Conservation (phyloP, 1,140 invertebrate genomes). For the Drosophila takahashii region DNA sequence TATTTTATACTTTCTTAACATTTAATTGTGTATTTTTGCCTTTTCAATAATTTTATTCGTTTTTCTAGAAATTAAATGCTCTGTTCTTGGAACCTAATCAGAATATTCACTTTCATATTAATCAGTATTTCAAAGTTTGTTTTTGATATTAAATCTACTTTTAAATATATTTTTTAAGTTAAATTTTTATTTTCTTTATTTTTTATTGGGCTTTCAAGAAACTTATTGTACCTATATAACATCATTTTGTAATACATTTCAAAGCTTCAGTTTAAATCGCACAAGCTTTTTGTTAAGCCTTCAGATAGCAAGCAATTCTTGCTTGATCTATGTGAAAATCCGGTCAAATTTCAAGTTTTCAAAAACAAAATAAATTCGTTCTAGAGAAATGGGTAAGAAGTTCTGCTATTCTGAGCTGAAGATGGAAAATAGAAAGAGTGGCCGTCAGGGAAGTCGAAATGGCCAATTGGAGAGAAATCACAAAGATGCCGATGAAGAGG, state of each 20-base stretch:
- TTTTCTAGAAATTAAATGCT: no score
- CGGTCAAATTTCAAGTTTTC: conserved; percentile 15
- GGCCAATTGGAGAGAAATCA: background rate
- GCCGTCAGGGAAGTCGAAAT: background rate
- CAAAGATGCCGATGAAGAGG: background rate
- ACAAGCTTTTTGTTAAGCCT: background rate
- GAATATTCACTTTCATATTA: no score
- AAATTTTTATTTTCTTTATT: no score
- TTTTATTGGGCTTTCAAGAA: no score
- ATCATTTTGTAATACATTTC: no score
- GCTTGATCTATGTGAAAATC: background rate
- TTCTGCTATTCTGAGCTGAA: conserved; percentile 29
- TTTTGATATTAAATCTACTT: no score
- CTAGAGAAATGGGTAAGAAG: conserved; percentile 44
- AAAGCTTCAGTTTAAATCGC: background rate
- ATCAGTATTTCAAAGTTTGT: no score
- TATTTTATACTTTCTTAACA: no score
- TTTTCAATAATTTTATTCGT: no score
- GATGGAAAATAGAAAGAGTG: background rate
- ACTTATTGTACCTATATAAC: background rate
- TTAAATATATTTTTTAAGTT: no score
- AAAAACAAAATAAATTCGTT: conserved; percentile 15
- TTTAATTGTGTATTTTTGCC: no score
- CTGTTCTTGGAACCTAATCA: no score
- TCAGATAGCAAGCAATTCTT: background rate